These are phyloP conservation scores for Sinonovacula constricta DNA, from an alignment of 1,140 invertebrate genomes.

Conservation along the genomic window DNA sequence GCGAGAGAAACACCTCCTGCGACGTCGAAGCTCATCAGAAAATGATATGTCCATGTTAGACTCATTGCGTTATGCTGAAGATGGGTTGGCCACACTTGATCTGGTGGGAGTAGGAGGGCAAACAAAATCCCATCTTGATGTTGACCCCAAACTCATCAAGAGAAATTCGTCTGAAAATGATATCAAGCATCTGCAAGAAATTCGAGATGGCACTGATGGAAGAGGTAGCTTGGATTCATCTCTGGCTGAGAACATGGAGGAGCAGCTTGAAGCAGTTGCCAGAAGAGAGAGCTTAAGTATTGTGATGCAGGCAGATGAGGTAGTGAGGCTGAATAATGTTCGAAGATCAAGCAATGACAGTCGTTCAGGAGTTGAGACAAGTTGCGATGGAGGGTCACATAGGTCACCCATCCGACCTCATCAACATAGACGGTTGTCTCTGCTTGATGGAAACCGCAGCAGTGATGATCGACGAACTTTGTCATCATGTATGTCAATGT, in stretches of 20 bases:
- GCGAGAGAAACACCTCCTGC: background rate
- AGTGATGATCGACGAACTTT: too few species aligned
- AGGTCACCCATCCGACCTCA: too few species aligned
- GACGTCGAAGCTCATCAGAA: constrained; percentile 34
- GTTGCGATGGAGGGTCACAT: too few species aligned
- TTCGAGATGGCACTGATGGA: constrained; percentile 1
- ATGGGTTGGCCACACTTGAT: background rate
- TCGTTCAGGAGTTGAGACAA: too few species aligned
- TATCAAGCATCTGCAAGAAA: constrained; percentile 20
- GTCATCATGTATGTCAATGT: too few species aligned
- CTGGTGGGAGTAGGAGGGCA: too few species aligned
- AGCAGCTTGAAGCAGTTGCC: constrained; percentile 16
- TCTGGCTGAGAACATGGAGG: constrained; percentile 17
- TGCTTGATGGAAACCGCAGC: too few species aligned
- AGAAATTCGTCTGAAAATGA: constrained; percentile 29
- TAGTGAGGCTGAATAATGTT: too few species aligned
- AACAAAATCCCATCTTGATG: background rate
- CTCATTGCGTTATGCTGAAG: background rate
- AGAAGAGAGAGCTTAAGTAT: constrained; percentile 12
- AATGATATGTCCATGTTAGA: constrained; percentile 13
- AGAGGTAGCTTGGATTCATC: background rate
- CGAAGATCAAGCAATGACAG: too few species aligned
- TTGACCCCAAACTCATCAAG: background rate
- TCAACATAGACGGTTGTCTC: too few species aligned
- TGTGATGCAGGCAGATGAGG: background rate